These are phyloP conservation scores for Syngnathus scovelli DNA, from an alignment of 2,113 vertebrate genomes.

Conservation along the genomic window DNA sequence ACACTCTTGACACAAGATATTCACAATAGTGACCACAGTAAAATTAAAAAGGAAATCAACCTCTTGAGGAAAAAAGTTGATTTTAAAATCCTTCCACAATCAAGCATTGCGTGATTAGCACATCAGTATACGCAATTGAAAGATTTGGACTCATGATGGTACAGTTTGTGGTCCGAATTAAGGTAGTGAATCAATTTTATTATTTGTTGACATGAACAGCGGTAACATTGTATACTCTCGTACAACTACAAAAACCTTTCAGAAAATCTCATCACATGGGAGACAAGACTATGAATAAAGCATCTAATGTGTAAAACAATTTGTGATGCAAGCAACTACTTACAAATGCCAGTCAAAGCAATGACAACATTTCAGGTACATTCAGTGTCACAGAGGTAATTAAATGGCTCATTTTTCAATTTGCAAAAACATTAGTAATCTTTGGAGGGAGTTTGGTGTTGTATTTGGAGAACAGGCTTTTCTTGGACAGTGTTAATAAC, in stretches of 20 bases:
- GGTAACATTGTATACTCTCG: background rate
- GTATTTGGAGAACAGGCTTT: constrained; percentile 25
- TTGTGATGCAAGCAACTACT: background rate
- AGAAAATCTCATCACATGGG: background rate
- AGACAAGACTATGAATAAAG: background rate
- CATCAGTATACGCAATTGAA: background rate
- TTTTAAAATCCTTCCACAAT: background rate
- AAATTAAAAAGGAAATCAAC: background rate
- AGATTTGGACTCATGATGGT: background rate
- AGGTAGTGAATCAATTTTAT: background rate
- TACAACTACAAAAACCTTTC: background rate
- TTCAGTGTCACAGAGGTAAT: background rate
- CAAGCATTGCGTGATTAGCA: background rate
- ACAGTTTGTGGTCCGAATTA: background rate
- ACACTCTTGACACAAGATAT: background rate
- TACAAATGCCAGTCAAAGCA: background rate
- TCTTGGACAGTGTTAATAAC: background rate
- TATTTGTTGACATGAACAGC: background rate
- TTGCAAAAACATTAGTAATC: constrained; percentile 41
- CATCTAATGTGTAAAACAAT: background rate
- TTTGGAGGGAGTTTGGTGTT: constrained; percentile 73
- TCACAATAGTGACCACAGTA: background rate
- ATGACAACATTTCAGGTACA: background rate
- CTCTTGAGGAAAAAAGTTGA: background rate
- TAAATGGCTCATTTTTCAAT: background rate